Base-by-base conservation (phyloP, 2,888 invertebrate genomes). In the Noctua janthe region DNA sequence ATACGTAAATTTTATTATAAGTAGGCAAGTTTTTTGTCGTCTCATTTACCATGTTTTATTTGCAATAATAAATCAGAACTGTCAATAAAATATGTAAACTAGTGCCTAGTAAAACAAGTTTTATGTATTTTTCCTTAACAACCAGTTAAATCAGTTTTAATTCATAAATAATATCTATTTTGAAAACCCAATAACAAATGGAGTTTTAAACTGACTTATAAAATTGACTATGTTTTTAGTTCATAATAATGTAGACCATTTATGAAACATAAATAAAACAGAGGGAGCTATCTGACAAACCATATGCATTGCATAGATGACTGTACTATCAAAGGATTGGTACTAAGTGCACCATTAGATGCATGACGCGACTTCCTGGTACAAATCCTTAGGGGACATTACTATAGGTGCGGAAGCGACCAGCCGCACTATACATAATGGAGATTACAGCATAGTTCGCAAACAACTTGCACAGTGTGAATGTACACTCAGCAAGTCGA, bases 301-400 rank as follows among this genome's bases (percentile, higher is more conserved):
- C 7, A 10, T 59, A 72, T 23, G 43, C 15, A 74, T 54, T 74
- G 29, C n/a, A 64, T 69, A 62, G 54, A 71, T 49, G 23, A 49
- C 47, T 29, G 67, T 4, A 35, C 20, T 70, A 70, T 66, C 39
- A 66, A 66, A 66, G 56, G 74, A 85, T 67, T 81, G n/a, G 64
- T 74, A 54, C 8, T 82, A 81, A 83, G 35, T 70, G 59, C 76
- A 54, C 23, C 29, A 71, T n/a, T 54, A 20, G 35, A 82, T 83
- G 83, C 76, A 73, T 29, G 70, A 66, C 76, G 73, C 82, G 66
- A 59, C 73, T 82, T 83, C 73, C 82, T 81, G 35, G 70, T 59
- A 35, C 51, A 62, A 76, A 76, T 39, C 29, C 59, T 35, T 70
- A 72, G 17, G 10, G 43, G 54, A 13, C 59, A 71, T 54, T 51